Evolutionary conservation across 2,888 invertebrate genomes (phyloP).

Genomic region (Drosophila emarginata): DNA sequence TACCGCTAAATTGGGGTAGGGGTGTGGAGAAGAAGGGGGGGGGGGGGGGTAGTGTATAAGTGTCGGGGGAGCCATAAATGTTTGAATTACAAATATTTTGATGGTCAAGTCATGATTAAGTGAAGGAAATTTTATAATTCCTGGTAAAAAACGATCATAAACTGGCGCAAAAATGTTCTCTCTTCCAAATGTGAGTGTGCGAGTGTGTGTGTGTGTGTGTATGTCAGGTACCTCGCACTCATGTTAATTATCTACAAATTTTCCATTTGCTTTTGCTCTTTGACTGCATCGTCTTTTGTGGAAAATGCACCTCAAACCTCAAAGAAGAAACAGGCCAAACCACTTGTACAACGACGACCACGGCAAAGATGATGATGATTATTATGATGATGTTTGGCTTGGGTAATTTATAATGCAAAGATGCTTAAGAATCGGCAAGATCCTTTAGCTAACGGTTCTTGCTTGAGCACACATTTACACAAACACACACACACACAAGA

Average conservation of each 20-base stretch:
- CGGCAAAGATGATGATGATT: not conserved
- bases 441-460: constrained; percentile 67
- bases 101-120: constrained; percentile 48
- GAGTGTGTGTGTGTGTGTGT: constrained; percentile 33
- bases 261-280: constrained; percentile 10
- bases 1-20: constrained; percentile 36
- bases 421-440: constrained; percentile 32
- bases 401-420: constrained; percentile 44
- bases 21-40: not conserved
- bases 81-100: constrained; percentile 68
- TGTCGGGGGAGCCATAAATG: constrained; percentile 51
- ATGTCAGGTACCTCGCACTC: constrained; percentile 46
- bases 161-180: not conserved
- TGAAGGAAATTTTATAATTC: constrained; percentile 45
- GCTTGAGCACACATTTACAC: constrained; percentile 11
- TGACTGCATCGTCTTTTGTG: constrained; percentile 1
- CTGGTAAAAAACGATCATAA: constrained; percentile 45
- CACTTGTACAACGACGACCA: constrained; percentile 39
- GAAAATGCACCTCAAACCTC: constrained; percentile 17
- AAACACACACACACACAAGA: not conserved
- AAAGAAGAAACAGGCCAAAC: constrained; percentile 63
- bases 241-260: constrained; percentile 36
- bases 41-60: not conserved
- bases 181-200: not conserved
- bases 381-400: constrained; percentile 9